Conservation (phyloP, 2,113 vertebrate genomes). For the Spea bombifrons region DNA sequence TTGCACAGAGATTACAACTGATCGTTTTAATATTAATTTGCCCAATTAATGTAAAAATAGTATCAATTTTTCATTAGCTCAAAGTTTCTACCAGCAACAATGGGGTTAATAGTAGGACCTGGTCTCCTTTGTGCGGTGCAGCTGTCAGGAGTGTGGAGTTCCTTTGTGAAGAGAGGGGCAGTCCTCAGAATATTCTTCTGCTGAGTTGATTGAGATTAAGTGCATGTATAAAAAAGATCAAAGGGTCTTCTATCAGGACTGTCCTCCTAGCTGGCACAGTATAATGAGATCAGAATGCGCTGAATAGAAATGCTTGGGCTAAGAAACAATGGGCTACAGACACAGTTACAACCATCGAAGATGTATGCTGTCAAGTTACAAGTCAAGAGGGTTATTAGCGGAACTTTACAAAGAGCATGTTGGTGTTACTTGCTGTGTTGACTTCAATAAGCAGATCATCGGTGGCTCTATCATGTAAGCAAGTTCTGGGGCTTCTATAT, state of each 20-base stretch:
- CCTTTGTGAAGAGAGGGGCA: slow-evolving; percentile 20
- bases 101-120: slow-evolving; percentile 14
- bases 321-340: background rate
- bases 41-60: too few species aligned
- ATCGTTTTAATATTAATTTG: too few species aligned
- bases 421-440: background rate
- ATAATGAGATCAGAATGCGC: slow-evolving; percentile 32
- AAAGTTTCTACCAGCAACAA: too few species aligned
- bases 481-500: too few species aligned
- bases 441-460: background rate
- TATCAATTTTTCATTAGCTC: too few species aligned
- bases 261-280: slow-evolving; percentile 26
- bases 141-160: slow-evolving; percentile 29
- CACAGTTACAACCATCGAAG: background rate
- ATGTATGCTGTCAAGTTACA: background rate
- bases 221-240: slow-evolving; percentile 36
- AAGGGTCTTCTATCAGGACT: slow-evolving; percentile 36
- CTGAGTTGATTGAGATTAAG: slow-evolving; percentile 43
- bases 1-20: too few species aligned
- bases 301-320: slow-evolving; percentile 19
- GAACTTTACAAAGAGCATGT: background rate
- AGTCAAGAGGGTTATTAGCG: background rate
- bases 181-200: slow-evolving; percentile 28
- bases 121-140: slow-evolving; percentile 25
- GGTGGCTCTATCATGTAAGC: too few species aligned